Base-by-base conservation (phyloP, 2,888 invertebrate genomes). In the Smittia sp. region DNA sequence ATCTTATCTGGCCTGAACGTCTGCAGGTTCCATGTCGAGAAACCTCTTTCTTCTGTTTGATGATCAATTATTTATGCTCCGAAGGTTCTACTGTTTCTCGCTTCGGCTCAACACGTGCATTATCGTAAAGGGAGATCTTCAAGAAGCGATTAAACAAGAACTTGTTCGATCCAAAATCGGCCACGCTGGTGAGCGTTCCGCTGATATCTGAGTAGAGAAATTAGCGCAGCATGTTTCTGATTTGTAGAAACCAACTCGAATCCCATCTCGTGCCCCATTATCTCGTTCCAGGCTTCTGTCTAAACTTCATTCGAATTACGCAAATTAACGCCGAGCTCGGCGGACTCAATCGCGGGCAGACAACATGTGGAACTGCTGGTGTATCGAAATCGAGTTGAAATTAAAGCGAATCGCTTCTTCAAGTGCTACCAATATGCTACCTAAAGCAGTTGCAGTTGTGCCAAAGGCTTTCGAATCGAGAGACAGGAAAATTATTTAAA, bases 71-170 rank as follows among this genome's bases (percentile, higher is more conserved):
- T 54, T 24, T 22, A 27, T 38, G 41, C 67, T 41, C 24, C 22
- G 41, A 20, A 20, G 67, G 22, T 20, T 67, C 67, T 67, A 58
- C 22, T 20, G 58, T 22, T 22, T 27, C 52, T 52, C 46, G 41
- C 54, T 69, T 20, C 20, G 20, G 22, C 20, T 22, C 54, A 69
- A 69, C 69, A 69, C 69, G 69, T 69, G 69, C 54, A 67, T 67
- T 58, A 58, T 58, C 58, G 18, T 4, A 1, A 20, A 11, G 20
- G 18, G 58, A 22, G 4, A 58, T 58, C 58, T 58, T 58, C 58
- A 58, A 22, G 18, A 1, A 6, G n/a, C 46, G 46, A 46, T 46
- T 46, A 46, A 46, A 46, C n/a, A 46, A 46, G 46, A 46, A 58
- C 58, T 58, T 58, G 58, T 58, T 58, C 9, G 22, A 58, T 58